Evolutionary conservation across 2,113 vertebrate genomes (phyloP).

Genomic region (Cyanoderma ruficeps): DNA sequence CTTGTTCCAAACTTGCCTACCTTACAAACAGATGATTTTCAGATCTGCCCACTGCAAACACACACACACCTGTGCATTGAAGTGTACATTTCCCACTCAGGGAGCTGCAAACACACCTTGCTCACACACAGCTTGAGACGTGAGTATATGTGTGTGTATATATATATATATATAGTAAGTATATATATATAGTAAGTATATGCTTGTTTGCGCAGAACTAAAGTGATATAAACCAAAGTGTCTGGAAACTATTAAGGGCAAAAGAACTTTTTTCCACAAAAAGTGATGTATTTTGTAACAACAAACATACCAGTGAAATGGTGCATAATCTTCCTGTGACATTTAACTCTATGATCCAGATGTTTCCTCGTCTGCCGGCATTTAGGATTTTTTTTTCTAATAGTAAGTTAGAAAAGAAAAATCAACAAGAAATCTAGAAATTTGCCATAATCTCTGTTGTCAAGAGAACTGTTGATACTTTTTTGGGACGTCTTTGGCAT

Average conservation of each 20-base stretch:
- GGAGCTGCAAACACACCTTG: neutral
- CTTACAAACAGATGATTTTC: neutral
- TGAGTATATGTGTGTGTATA: fast-evolving
- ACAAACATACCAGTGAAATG: neutral
- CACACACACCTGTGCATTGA: fast-evolving
- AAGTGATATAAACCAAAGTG: neutral
- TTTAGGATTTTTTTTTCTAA: neutral
- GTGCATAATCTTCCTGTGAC: neutral
- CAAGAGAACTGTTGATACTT: neutral
- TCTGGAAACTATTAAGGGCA: neutral
- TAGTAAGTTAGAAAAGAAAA: neutral
- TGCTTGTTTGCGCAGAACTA: neutral
- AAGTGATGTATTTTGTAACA: neutral
- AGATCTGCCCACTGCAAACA: neutral
- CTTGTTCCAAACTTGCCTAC: neutral
- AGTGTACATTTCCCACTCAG: fast-evolving
- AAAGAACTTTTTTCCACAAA: neutral
- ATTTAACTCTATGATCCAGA: no score
- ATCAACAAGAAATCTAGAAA: neutral
- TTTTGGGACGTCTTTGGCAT: no score
- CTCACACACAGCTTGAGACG: neutral
- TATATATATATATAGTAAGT: neutral
- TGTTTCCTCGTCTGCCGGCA: neutral
- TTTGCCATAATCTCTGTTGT: neutral
- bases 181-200: neutral